These are phyloP conservation scores for Dasyurus viverrinus DNA, from an alignment of 2,113 vertebrate species.

Conservation along the genomic window DNA sequence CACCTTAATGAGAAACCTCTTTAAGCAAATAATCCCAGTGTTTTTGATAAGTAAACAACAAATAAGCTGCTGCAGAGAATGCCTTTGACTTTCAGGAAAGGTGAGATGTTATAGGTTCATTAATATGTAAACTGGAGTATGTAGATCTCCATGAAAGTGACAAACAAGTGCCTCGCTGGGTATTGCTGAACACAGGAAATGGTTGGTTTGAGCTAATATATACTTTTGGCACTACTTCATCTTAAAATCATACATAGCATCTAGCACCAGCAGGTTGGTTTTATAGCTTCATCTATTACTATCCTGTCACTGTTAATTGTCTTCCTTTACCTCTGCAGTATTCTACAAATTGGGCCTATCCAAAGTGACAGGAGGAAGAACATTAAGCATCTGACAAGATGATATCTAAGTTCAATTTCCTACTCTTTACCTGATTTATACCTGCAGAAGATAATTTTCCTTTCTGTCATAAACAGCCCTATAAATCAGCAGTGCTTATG, in stretches of 20 bases:
- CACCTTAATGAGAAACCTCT: slow-evolving; percentile 75
- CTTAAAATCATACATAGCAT: slow-evolving; percentile 99
- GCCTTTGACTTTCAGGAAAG: slow-evolving; percentile 89
- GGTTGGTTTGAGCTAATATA: slow-evolving; percentile 92
- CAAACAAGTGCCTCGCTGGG: slow-evolving; percentile 89
- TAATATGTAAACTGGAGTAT: slow-evolving; percentile 90
- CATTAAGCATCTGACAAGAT: slow-evolving; percentile 99
- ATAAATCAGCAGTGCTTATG: slow-evolving; percentile 99
- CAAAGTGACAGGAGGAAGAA: slow-evolving; percentile 99
- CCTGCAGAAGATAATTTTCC: slow-evolving; percentile 99
- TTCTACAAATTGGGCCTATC: slow-evolving; percentile 99
- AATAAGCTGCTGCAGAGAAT: slow-evolving; percentile 77
- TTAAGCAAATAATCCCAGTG: slow-evolving; percentile 81
- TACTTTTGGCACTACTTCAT: slow-evolving; percentile 95
- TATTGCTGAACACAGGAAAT: slow-evolving; percentile 90
- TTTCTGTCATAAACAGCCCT: slow-evolving; percentile 99
- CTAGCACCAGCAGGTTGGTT: slow-evolving; percentile 98
- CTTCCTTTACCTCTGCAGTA: slow-evolving; percentile 99
- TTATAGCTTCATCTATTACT: slow-evolving; percentile 99
- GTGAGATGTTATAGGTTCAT: slow-evolving; percentile 88
- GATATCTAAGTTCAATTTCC: slow-evolving; percentile 99
- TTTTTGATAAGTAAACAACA: slow-evolving; percentile 85
- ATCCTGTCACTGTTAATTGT: slow-evolving; percentile 99
- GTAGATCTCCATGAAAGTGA: slow-evolving; percentile 91
- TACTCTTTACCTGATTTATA: slow-evolving; percentile 99